phyloP scores from a whole-genome alignment of 2,797 vertebrate species.

The Avahi laniger region DNA sequence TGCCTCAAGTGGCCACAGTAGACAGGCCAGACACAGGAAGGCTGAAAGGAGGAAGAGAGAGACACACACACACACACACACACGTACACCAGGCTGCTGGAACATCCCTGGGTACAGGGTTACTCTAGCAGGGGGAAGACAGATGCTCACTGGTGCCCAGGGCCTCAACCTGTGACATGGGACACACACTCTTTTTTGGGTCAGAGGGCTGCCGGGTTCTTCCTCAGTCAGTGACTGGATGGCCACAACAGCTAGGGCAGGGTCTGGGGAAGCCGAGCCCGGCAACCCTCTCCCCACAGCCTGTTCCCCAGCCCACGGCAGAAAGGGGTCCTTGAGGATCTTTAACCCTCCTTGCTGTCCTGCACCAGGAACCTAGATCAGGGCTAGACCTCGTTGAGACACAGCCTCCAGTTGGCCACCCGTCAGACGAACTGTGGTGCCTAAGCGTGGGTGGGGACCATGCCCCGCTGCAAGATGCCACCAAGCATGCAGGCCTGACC shows the following conservation, averaged over 20 bases:
- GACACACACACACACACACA: neutral
- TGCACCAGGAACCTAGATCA: neutral
- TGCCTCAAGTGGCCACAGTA: neutral
- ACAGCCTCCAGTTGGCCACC: neutral
- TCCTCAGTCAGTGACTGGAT: neutral
- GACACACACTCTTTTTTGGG: neutral
- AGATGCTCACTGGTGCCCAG: neutral
- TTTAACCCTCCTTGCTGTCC: neutral
- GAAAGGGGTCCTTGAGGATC: neutral
- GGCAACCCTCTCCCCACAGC: neutral
- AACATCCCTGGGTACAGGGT: no score
- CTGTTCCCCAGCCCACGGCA: rapidly evolving
- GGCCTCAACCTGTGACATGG: neutral
- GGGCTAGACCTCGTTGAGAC: neutral
- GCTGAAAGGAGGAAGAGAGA: neutral
- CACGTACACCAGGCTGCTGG: neutral
- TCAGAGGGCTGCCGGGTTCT: neutral
- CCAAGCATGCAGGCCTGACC: neutral
- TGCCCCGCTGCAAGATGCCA: neutral
- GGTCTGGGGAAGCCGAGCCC: neutral
- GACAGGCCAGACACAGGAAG: neutral
- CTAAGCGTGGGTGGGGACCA: neutral
- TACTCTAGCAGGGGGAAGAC: neutral
- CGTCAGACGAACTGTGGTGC: neutral
- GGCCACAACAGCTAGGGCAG: no score